These are phyloP conservation scores for Hozukius guyotensis DNA, from an alignment of 2,797 vertebrate genomes.

Conservation along the genomic window DNA sequence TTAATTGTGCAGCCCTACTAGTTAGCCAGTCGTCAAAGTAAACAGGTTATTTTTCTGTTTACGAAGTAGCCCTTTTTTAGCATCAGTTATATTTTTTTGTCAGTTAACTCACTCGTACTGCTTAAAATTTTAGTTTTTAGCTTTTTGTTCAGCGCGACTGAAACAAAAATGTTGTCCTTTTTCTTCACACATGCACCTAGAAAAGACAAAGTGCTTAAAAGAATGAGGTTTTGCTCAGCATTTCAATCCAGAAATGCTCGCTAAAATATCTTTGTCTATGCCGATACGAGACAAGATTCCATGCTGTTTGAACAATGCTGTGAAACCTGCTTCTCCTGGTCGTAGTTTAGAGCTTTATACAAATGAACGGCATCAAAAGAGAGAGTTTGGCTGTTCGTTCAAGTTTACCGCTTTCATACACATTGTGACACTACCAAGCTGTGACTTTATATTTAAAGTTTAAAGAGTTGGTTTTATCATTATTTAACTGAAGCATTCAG, in stretches of 20 bases:
- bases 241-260: slow-evolving; percentile 71
- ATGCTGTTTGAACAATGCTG: slow-evolving; percentile 75
- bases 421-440: background rate
- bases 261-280: slow-evolving; percentile 60
- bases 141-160: background rate
- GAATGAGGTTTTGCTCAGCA: slow-evolving; percentile 74
- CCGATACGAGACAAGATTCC: slow-evolving; percentile 67
- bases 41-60: background rate
- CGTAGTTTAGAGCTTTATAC: slow-evolving; percentile 34
- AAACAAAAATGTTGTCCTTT: slow-evolving; percentile 1
- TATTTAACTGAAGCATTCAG: background rate
- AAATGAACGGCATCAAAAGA: slow-evolving; percentile 45
- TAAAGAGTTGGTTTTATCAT: background rate
- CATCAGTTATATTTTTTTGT: background rate
- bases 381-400: slow-evolving; percentile 66
- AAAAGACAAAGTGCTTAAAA: slow-evolving; percentile 36
- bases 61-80: background rate
- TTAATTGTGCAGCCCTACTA: background rate
- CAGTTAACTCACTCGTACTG: background rate
- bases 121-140: background rate
- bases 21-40: background rate
- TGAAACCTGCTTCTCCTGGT: slow-evolving; percentile 58
- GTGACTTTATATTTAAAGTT: background rate
- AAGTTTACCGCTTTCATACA: background rate
- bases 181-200: slow-evolving; percentile 7